Conservation (phyloP, 2,797 vertebrate genomes). For the Apodemus agrarius region DNA sequence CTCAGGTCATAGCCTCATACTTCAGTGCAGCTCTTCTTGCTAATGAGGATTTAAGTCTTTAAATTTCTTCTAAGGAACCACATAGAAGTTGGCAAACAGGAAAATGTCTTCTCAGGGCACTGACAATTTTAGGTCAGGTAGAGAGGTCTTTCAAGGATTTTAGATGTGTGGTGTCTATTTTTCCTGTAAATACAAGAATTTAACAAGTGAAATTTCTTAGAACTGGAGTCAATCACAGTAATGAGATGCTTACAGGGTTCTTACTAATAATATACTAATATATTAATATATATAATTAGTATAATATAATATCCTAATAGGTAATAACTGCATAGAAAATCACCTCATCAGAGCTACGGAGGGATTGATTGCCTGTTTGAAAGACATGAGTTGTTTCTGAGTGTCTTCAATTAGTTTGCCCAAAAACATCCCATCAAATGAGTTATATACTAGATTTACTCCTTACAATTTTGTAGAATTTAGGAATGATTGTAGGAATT, state of each 20-base stretch:
- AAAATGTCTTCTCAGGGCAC: constrained; percentile 6
- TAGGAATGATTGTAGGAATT: not conserved
- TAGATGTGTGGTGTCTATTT: constrained; percentile 51
- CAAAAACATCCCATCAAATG: not conserved
- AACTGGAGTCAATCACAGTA: constrained; percentile 11
- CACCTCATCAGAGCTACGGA: not conserved
- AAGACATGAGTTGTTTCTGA: constrained; percentile 26
- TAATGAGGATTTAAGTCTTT: not conserved
- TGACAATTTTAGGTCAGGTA: constrained; percentile 19
- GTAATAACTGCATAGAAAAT: constrained; percentile 7
- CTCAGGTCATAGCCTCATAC: not conserved
- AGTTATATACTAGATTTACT: not conserved
- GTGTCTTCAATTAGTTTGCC: not conserved
- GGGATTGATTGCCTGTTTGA: constrained; percentile 38
- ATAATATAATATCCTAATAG: constrained; percentile 18
- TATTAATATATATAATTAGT: not conserved
- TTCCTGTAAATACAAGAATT: constrained; percentile 18
- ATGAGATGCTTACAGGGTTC: constrained; percentile 27
- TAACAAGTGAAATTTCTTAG: constrained; percentile 48
- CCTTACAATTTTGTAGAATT: constrained; percentile 40
- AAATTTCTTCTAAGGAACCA: constrained; percentile 31
- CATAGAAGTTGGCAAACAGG: not conserved
- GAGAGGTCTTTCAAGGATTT: not conserved
- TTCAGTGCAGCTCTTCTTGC: not conserved
- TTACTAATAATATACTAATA: constrained; percentile 2